Conservation (phyloP, 2,797 vertebrate species). For the Staurois parvus region DNA sequence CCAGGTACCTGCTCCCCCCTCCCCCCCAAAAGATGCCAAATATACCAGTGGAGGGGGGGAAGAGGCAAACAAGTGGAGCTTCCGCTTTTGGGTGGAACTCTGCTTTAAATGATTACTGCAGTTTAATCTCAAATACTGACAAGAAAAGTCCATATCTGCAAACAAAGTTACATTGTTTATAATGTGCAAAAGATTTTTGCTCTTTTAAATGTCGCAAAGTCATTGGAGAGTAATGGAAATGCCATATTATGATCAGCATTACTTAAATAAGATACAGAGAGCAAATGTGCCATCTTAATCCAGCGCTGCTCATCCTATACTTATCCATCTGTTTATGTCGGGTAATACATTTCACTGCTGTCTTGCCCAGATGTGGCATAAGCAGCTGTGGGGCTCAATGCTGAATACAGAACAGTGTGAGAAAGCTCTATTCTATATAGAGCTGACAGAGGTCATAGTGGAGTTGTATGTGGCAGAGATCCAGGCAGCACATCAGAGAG, state of each 20-base stretch:
- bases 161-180: too few species aligned
- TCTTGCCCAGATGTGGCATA: neutral
- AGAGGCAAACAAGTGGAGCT: too few species aligned
- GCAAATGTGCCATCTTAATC: neutral
- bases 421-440: too few species aligned
- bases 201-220: neutral
- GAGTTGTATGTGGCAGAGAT: neutral
- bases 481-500: neutral
- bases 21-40: too few species aligned
- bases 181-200: neutral
- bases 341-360: neutral
- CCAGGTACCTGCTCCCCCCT: too few species aligned
- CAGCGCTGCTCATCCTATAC: neutral
- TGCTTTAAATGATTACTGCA: too few species aligned
- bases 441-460: neutral
- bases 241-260: neutral
- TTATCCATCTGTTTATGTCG: neutral
- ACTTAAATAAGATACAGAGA: neutral
- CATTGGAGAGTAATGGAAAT: neutral
- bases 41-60: too few species aligned
- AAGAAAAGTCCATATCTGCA: too few species aligned
- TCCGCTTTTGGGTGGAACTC: too few species aligned
- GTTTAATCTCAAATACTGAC: too few species aligned
- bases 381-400: neutral
- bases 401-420: neutral